These are phyloP conservation scores for Panthera leo DNA, from an alignment of 2,113 vertebrate species.

Conservation along the genomic window DNA sequence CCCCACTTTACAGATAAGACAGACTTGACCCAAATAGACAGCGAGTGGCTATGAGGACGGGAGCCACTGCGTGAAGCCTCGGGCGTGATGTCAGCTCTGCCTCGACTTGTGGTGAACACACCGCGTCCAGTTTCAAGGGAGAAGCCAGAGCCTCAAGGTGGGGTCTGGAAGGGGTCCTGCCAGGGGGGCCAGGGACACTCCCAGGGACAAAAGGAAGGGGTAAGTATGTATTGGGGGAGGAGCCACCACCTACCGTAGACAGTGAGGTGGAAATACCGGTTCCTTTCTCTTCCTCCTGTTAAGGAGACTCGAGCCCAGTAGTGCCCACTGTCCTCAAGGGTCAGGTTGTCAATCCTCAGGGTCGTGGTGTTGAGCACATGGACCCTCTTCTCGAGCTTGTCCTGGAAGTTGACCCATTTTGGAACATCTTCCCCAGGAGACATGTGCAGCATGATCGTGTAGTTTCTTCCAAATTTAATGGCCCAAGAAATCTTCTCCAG, in stretches of 20 bases:
- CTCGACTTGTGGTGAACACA: not conserved
- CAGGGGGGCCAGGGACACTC: accelerated
- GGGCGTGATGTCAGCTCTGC: not conserved
- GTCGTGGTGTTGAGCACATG: accelerated
- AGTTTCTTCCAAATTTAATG: not conserved
- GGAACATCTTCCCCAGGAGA: accelerated
- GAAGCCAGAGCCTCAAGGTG: not conserved
- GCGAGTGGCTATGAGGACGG: not conserved
- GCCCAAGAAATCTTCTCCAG: not conserved
- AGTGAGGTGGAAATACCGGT: not conserved
- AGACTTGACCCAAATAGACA: not conserved
- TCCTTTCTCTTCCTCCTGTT: accelerated
- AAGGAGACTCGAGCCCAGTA: accelerated
- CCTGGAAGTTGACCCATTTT: not conserved
- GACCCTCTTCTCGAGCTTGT: not conserved
- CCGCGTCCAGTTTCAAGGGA: accelerated
- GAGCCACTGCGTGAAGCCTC: not conserved
- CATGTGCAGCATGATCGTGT: not conserved
- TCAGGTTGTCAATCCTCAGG: not conserved
- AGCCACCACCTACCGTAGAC: not conserved
- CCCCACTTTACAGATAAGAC: not conserved
- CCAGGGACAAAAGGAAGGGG: too few species aligned
- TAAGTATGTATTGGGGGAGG: accelerated
- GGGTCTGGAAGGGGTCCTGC: not conserved
- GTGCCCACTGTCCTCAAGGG: not conserved